Evolutionary conservation across 2,797 vertebrate genomes (phyloP).

Genomic region (Dallia pectoralis): DNA sequence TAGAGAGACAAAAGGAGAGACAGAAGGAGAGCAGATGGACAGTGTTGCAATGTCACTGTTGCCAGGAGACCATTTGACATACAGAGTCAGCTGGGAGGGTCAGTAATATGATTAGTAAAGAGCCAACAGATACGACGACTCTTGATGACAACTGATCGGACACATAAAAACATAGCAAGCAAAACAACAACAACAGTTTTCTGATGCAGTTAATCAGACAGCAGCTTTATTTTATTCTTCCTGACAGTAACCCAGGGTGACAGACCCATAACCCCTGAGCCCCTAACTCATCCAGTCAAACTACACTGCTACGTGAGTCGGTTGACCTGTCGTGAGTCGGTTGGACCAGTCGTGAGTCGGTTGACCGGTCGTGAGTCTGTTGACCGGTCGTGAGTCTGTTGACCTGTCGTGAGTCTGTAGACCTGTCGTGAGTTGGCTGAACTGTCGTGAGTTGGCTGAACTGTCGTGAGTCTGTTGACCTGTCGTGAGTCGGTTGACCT

Average conservation of each 20-base stretch:
- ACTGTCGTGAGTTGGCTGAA: no score
- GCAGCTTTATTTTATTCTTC: conserved; percentile 12
- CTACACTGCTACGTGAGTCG: neutral
- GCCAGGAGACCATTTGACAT: neutral
- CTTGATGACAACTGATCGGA: neutral
- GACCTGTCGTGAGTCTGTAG: no score
- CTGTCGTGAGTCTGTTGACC: no score
- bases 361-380: no score
- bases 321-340: no score
- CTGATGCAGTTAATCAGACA: conserved; percentile 37
- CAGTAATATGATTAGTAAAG: neutral
- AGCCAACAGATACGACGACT: neutral
- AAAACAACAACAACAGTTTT: conserved; percentile 2
- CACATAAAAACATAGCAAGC: neutral
- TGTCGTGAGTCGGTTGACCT: no score
- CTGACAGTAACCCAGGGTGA: conserved; percentile 14
- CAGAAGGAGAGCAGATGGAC: conserved; percentile 1
- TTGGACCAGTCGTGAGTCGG: no score
- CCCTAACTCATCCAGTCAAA: neutral
- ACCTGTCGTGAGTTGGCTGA: no score
- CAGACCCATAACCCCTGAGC: neutral
- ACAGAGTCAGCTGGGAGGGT: conserved; percentile 9
- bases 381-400: no score
- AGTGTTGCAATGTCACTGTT: neutral
- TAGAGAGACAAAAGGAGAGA: conserved; percentile 22